These are phyloP conservation scores for Aleiodes sp. DNA, from an alignment of 1,140 invertebrate genomes.

Conservation along the genomic window DNA sequence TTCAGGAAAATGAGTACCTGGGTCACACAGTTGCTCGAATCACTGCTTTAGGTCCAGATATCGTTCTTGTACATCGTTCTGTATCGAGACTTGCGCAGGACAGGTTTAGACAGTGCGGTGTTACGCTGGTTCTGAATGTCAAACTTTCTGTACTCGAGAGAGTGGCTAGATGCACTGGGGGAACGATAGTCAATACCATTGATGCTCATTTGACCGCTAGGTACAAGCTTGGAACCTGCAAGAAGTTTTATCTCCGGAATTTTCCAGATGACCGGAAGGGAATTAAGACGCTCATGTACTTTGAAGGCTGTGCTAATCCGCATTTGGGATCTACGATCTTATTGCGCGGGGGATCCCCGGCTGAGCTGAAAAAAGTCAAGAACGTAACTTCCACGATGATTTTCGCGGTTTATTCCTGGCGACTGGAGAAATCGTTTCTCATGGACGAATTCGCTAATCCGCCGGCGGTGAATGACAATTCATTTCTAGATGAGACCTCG, in stretches of 20 bases:
- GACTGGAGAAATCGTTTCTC: conserved; percentile 90
- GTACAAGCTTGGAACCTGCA: conserved; percentile 87
- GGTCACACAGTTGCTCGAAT: conserved; percentile 90
- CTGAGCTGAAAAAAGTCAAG: conserved; percentile 86
- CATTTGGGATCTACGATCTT: conserved; percentile 91
- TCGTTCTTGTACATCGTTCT: conserved; percentile 90
- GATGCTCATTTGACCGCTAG: conserved; percentile 85
- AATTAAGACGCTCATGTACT: conserved; percentile 90
- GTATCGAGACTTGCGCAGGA: conserved; percentile 92
- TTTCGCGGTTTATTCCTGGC: conserved; percentile 90
- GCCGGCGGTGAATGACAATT: conserved; percentile 64
- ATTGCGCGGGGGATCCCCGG: conserved; percentile 79
- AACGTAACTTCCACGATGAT: conserved; percentile 83
- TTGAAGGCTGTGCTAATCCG: conserved; percentile 87
- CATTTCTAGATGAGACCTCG: conserved; percentile 60
- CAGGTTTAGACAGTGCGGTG: conserved; percentile 78
- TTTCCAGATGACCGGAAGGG: conserved; percentile 70
- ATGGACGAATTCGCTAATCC: conserved; percentile 83
- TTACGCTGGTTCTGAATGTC: conserved; percentile 90
- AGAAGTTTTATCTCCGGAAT: conserved; percentile 84
- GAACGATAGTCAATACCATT: conserved; percentile 88
- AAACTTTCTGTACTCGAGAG: conserved; percentile 86
- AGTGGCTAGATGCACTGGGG: conserved; percentile 83
- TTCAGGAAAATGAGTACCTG: conserved; percentile 93
- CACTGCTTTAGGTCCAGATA: conserved; percentile 81